Percentiles rank a stretch among this genome's conserved stretches.
phyloP scores from a whole-genome alignment of 2,797 vertebrate species.

The Fistularia commersonii region DNA sequence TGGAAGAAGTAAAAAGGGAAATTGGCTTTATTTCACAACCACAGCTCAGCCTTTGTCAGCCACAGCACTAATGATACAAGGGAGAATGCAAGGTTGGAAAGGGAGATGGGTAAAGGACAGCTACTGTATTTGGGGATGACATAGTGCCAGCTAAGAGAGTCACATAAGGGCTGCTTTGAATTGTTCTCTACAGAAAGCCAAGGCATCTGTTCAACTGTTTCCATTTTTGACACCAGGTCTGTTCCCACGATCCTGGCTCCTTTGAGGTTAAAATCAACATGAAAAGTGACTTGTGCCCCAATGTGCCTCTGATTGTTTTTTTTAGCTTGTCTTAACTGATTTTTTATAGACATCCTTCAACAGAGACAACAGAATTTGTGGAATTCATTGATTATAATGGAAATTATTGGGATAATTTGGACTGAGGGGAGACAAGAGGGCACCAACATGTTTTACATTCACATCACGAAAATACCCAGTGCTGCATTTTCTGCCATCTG shows the following conservation, averaged over 20 bases:
- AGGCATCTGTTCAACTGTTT: conserved; percentile 35
- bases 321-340: conserved; percentile 10
- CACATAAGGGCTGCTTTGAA: conserved; percentile 37
- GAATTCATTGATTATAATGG: no score
- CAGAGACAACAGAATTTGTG: no score
- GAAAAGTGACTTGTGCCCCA: conserved; percentile 14
- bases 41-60: conserved; percentile 5
- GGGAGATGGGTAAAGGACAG: conserved; percentile 30
- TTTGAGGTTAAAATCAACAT: conserved; percentile 36
- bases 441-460: no score
- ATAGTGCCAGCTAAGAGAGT: conserved; percentile 31
- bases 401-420: no score
- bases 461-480: no score
- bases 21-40: no score
- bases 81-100: conserved; percentile 7
- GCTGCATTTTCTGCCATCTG: no score
- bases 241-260: conserved; percentile 30
- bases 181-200: conserved; percentile 36
- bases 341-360: conserved; percentile 27
- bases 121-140: conserved; percentile 25
- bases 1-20: no score
- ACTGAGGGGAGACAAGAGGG: no score
- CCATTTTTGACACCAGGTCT: no score
- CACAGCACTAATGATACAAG: conserved; percentile 27
- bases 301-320: conserved; percentile 31